These are phyloP conservation scores for Acrossocheilus fasciatus DNA, from an alignment of 2,797 vertebrate species.

Conservation along the genomic window DNA sequence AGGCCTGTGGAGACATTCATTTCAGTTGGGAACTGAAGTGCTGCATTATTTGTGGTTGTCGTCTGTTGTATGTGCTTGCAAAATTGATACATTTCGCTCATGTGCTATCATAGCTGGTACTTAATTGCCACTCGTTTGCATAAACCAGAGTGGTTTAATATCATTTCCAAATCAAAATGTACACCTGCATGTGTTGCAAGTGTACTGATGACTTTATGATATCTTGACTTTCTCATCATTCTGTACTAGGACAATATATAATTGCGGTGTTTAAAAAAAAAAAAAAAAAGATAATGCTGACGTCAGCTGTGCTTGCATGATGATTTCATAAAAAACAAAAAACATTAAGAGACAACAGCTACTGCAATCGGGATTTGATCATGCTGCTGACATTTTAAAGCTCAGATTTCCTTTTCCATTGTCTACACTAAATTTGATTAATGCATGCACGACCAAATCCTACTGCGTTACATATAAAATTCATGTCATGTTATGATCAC, in stretches of 20 bases:
- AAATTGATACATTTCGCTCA: background rate
- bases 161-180: background rate
- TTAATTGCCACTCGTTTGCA: background rate
- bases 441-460: too few relatives aligned
- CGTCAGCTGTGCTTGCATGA: too few relatives aligned
- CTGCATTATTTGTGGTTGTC: background rate
- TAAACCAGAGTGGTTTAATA: background rate
- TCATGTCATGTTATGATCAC: background rate
- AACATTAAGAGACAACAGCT: background rate
- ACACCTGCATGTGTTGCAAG: background rate
- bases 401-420: background rate
- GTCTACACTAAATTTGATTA: background rate
- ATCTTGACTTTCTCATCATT: slow-evolving; percentile 4
- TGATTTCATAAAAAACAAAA: background rate
- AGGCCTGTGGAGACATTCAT: background rate
- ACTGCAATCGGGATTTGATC: background rate
- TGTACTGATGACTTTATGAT: background rate
- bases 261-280: background rate
- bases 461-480: background rate
- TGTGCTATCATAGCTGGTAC: background rate
- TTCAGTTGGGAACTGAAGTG: background rate
- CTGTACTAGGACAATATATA: background rate
- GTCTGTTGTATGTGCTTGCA: background rate
- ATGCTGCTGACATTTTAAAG: background rate
- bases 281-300: background rate